A percentile compares a stretch with the other conserved stretches of the same genome.
phyloP scores from a whole-genome alignment of 2,113 vertebrate species.

The Capreolus pygargus region DNA sequence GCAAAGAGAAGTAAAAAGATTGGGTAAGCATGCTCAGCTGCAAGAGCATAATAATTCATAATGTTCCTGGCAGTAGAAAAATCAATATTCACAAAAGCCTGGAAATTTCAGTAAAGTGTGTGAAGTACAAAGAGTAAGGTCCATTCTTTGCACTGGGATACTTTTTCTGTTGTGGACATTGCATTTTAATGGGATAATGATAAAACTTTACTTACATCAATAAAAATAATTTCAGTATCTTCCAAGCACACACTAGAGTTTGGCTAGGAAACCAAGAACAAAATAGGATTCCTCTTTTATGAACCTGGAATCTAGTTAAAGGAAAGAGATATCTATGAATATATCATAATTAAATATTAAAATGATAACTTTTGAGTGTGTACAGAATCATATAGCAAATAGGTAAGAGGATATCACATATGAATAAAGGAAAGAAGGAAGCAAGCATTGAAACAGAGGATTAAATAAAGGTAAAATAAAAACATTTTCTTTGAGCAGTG shows the following conservation, averaged over 20 bases:
- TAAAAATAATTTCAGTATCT: neutral
- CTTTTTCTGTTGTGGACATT: neutral
- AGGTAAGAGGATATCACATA: neutral
- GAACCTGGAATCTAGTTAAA: neutral
- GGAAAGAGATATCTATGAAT: neutral
- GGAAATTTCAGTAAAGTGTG: slow-evolving; percentile 23
- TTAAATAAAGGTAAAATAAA: neutral
- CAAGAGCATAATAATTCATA: neutral
- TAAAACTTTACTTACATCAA: neutral
- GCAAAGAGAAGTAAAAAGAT: slow-evolving; percentile 22
- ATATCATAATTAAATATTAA: neutral
- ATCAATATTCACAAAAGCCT: slow-evolving; percentile 39
- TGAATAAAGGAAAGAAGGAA: neutral
- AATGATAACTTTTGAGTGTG: neutral
- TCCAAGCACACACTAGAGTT: neutral
- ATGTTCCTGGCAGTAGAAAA: neutral
- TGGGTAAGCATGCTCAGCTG: neutral
- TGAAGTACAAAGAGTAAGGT: neutral
- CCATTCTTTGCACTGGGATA: neutral
- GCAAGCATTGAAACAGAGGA: neutral
- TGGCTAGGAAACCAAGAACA: neutral
- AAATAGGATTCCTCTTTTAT: neutral
- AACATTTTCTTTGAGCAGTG: neutral
- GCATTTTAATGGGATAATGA: neutral
- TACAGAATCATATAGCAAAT: neutral